Conservation (phyloP, 2,113 vertebrate genomes). For the Phasianus colchicus region DNA sequence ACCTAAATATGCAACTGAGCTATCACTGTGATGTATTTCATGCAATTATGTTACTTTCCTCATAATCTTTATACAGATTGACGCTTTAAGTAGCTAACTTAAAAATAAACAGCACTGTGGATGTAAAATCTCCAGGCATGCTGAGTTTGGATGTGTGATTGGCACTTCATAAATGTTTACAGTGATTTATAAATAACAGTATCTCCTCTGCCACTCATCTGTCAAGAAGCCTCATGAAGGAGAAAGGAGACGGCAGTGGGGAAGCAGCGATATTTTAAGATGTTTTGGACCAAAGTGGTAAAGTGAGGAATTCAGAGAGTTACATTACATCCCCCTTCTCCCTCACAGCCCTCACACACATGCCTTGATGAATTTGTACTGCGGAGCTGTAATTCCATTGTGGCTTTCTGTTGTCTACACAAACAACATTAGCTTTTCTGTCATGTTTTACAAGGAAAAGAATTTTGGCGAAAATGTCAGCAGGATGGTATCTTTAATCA, state of each 20-base stretch:
- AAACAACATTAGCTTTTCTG: conserved; percentile 51
- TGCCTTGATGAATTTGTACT: neutral
- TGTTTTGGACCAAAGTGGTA: fast-evolving
- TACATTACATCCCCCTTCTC: neutral
- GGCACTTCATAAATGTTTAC: neutral
- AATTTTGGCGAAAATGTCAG: conserved; percentile 55
- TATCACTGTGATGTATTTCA: neutral
- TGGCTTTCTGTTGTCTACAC: conserved; percentile 60
- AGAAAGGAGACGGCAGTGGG: neutral
- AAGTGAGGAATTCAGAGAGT: neutral
- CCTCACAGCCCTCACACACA: neutral
- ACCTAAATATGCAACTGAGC: neutral
- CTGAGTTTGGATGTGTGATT: neutral
- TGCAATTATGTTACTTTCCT: neutral
- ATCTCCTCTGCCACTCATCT: neutral
- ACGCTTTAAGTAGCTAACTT: neutral
- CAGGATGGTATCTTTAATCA: conserved; percentile 49
- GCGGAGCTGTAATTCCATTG: conserved; percentile 45
- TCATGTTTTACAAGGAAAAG: conserved; percentile 49
- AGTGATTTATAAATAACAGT: conserved; percentile 16
- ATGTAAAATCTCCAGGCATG: neutral
- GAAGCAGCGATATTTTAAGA: neutral
- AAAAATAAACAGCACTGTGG: conserved; percentile 18
- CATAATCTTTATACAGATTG: neutral
- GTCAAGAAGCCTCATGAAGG: neutral